phyloP scores from a whole-genome alignment of 2,113 vertebrate species.

The Anguilla rostrata region DNA sequence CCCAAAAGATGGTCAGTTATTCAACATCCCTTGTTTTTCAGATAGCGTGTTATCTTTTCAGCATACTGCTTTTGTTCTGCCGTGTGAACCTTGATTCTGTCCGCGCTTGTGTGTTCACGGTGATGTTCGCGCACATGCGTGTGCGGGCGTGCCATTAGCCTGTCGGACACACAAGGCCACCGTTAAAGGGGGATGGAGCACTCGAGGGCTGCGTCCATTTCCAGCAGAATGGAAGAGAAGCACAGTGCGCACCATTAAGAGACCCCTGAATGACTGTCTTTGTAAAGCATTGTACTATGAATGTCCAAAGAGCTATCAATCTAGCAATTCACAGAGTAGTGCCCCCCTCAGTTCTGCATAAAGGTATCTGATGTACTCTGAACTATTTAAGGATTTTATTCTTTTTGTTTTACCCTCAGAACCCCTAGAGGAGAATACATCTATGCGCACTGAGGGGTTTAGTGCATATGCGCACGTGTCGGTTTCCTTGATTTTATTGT shows the following conservation, averaged over 20 bases:
- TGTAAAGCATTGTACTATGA: constrained; percentile 63
- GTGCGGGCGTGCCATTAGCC: constrained; percentile 25
- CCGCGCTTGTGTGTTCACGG: background rate
- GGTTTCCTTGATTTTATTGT: background rate
- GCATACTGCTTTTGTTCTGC: constrained; percentile 41
- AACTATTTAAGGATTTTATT: background rate
- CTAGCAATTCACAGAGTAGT: constrained; percentile 42
- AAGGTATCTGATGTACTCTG: constrained; percentile 33
- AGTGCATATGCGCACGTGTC: background rate
- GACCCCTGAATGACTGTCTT: constrained; percentile 54
- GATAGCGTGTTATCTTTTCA: no score
- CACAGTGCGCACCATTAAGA: constrained; percentile 56
- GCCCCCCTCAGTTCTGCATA: constrained; percentile 43
- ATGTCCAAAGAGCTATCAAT: constrained; percentile 48
- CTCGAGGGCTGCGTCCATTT: constrained; percentile 56
- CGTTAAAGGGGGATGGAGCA: constrained; percentile 52
- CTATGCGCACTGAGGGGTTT: background rate
- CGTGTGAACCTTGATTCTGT: constrained; percentile 50
- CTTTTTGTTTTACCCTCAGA: background rate
- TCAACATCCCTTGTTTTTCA: no score
- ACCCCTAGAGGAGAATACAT: background rate
- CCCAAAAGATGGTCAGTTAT: no score
- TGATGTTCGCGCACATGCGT: constrained; percentile 15
- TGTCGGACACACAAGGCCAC: constrained; percentile 31
- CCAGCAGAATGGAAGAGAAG: constrained; percentile 40